Evolutionary conservation across 2,797 vertebrate genomes (phyloP).

Genomic region (Manis pentadactyla): DNA sequence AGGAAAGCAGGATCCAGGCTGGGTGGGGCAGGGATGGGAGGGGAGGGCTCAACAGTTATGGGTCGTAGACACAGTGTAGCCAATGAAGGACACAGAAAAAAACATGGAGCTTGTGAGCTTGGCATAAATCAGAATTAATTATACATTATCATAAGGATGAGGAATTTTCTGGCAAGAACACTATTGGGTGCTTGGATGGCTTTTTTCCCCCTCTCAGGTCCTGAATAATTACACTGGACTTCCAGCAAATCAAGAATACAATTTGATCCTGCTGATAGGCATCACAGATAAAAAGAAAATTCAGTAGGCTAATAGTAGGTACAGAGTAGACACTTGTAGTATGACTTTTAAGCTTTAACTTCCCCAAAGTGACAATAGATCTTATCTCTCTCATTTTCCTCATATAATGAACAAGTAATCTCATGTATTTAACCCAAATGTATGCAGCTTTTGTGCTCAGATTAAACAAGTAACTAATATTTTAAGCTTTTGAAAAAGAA

Average conservation of each 20-base stretch:
- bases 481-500: background rate
- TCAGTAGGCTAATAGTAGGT: background rate
- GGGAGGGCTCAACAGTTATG: background rate
- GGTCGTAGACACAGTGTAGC: background rate
- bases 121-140: background rate
- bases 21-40: background rate
- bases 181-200: background rate
- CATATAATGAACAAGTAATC: background rate
- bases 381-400: constrained; percentile 12
- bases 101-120: background rate
- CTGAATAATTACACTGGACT: background rate
- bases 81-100: background rate
- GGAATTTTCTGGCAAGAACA: background rate
- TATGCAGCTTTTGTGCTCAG: background rate
- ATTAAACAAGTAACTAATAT: constrained; percentile 45
- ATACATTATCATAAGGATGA: background rate
- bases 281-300: background rate
- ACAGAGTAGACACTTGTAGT: background rate
- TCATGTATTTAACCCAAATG: background rate
- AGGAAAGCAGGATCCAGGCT: background rate
- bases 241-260: background rate
- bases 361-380: background rate
- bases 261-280: background rate
- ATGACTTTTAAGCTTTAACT: constrained; percentile 35
- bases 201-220: background rate